phyloP scores from a whole-genome alignment of 2,113 vertebrate species.

The Limanda limanda region DNA sequence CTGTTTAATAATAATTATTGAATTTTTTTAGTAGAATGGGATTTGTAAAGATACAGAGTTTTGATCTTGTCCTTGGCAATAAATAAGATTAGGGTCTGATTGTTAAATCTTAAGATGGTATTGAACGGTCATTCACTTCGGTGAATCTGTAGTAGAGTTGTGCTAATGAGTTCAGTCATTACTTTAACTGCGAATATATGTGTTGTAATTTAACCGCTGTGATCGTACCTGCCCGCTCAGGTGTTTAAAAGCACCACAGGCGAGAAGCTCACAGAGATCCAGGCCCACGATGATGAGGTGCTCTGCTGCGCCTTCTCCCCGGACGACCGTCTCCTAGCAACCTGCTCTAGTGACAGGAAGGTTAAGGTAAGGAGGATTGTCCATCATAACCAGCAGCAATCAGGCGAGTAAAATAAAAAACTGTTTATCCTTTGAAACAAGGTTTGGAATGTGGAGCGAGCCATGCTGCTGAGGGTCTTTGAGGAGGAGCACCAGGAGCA shows the following conservation, averaged over 20 bases:
- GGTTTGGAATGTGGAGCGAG: slow-evolving; percentile 91
- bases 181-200: neutral
- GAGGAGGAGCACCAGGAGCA: slow-evolving; percentile 91
- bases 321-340: slow-evolving; percentile 89
- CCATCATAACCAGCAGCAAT: neutral
- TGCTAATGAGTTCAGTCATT: too few relatives aligned
- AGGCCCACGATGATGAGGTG: slow-evolving; percentile 93
- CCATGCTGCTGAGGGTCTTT: slow-evolving; percentile 80
- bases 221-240: slow-evolving; percentile 67
- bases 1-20: too few relatives aligned
- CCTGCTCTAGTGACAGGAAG: slow-evolving; percentile 93
- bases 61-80: too few relatives aligned
- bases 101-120: too few relatives aligned
- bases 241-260: slow-evolving; percentile 93
- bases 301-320: slow-evolving; percentile 93
- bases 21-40: neutral
- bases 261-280: slow-evolving; percentile 89
- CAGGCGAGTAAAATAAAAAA: neutral
- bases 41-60: too few relatives aligned
- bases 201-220: too few relatives aligned
- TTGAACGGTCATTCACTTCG: too few relatives aligned
- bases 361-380: slow-evolving; percentile 85
- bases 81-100: too few relatives aligned
- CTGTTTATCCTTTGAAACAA: slow-evolving; percentile 46
- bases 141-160: too few relatives aligned